Conservation (phyloP, 2,888 invertebrate genomes). For the Lycaena phlaeas region DNA sequence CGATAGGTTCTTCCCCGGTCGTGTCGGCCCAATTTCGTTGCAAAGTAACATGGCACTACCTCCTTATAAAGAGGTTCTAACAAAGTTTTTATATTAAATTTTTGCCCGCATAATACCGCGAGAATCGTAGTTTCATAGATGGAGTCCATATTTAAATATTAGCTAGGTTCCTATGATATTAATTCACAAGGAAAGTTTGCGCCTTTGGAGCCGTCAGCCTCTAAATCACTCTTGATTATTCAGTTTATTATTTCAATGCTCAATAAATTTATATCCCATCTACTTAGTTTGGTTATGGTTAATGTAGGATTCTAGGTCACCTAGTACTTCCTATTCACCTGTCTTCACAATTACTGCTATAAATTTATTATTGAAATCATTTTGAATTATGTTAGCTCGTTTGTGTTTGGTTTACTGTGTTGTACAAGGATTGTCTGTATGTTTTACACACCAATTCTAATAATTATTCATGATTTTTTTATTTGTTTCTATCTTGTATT, state of each 20-base stretch:
- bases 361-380: constrained; percentile 4
- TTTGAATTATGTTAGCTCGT: constrained; percentile 3
- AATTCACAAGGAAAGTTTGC: constrained; percentile 15
- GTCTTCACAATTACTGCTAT: constrained; percentile 7
- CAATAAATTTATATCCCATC: constrained; percentile 11
- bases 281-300: background rate
- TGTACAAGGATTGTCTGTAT: background rate
- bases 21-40: too few relatives aligned
- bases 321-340: constrained; percentile 8
- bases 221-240: constrained; percentile 14
- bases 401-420: background rate
- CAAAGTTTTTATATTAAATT: too few relatives aligned
- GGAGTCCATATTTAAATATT: too few relatives aligned
- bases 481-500: too few relatives aligned
- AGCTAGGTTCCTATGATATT: too few relatives aligned
- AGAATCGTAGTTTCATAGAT: too few relatives aligned
- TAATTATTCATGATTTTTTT: too few relatives aligned
- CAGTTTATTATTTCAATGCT: constrained; percentile 4
- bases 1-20: too few relatives aligned
- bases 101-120: too few relatives aligned
- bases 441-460: too few relatives aligned
- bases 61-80: too few relatives aligned
- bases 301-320: constrained; percentile 10
- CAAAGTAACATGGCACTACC: too few relatives aligned
- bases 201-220: constrained; percentile 12